phyloP scores from a whole-genome alignment of 2,888 invertebrate species.

The Zaprionus lineosus region DNA sequence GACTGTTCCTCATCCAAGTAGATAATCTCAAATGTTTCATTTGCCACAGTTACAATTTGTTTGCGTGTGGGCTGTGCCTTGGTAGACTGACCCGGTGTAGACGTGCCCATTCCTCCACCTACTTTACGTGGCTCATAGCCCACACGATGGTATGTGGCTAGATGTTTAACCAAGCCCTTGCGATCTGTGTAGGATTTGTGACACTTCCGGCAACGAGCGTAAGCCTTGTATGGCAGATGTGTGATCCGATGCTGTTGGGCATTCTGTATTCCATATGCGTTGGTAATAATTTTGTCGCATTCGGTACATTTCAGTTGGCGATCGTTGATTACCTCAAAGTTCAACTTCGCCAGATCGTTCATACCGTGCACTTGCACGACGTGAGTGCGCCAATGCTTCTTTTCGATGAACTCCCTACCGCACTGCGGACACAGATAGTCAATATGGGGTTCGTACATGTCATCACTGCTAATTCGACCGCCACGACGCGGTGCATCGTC shows the following conservation, averaged over 20 bases:
- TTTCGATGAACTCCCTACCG: conserved; percentile 76
- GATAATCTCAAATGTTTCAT: conserved; percentile 78
- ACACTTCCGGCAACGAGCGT: conserved; percentile 77
- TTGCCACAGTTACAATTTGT: conserved; percentile 75
- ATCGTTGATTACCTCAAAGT: conserved; percentile 75
- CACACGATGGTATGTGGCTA: conserved; percentile 71
- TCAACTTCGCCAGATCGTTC: conserved; percentile 73
- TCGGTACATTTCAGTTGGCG: conserved; percentile 76
- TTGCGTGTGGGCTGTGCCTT: conserved; percentile 54
- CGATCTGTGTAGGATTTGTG: conserved; percentile 78
- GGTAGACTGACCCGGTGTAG: neutral
- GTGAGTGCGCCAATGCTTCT: conserved; percentile 78
- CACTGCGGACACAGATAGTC: conserved; percentile 79
- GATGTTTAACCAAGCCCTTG: conserved; percentile 77
- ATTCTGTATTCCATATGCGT: conserved; percentile 80
- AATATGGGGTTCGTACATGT: conserved; percentile 75
- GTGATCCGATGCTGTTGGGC: conserved; percentile 80
- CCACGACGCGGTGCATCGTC: conserved; percentile 62
- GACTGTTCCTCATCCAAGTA: conserved; percentile 68
- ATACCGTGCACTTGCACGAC: conserved; percentile 75
- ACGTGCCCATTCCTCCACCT: neutral
- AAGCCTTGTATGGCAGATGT: conserved; percentile 77
- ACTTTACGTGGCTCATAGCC: conserved; percentile 48
- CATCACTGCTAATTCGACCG: conserved; percentile 61
- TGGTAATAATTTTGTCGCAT: conserved; percentile 78